Base-by-base conservation (phyloP, 2,888 invertebrate species). In the Tenthredo scrophulariae region DNA sequence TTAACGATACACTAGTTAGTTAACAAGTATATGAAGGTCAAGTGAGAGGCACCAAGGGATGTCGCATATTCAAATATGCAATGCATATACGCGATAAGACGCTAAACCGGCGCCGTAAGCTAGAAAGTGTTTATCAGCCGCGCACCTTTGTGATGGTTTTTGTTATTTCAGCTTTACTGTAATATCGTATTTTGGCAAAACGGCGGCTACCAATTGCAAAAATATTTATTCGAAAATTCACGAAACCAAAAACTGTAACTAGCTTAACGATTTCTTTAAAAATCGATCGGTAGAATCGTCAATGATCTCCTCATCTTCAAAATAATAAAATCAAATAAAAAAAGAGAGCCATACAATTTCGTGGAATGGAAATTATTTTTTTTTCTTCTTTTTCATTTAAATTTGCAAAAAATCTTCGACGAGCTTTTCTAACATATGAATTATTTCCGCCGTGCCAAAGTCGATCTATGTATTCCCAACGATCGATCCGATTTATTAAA, bases 21-120 rank as follows among this genome's bases (percentile, higher is more conserved):
- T 26, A 79, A 22, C 26, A 0, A 9, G 29, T 79, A 54, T 79
- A 54, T 37, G 7, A 70, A 54, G 58, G 13, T 54, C 1, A 2
- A 79, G 79, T 79, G 26, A 82, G 40, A 82, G 82, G 82, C 82
- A 82, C 82, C 82, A 33, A 82, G 65, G 82, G 40, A 82, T 82
- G 13, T 82, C 26, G 37, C 82, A 26, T 50, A 54, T 54, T 26
- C 58, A n/a, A 79, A 58, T 58, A 33, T n/a, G 26, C 22, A 15
- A 26, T 43, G 5, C 13, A 40, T 40, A n/a, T 79, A 79, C 75
- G 75, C 75, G 75, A 37, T 70, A 70, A 33, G 37, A 70, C 15
- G n/a, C 1, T 22, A 26, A 75, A 46, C 6, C 46, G 26, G 46
- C 46, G 75, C 46, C 26, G 46, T 46, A 46, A 46, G 75, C 40